phyloP scores from a whole-genome alignment of 1,140 invertebrate species.

The Goniozus legneri region DNA sequence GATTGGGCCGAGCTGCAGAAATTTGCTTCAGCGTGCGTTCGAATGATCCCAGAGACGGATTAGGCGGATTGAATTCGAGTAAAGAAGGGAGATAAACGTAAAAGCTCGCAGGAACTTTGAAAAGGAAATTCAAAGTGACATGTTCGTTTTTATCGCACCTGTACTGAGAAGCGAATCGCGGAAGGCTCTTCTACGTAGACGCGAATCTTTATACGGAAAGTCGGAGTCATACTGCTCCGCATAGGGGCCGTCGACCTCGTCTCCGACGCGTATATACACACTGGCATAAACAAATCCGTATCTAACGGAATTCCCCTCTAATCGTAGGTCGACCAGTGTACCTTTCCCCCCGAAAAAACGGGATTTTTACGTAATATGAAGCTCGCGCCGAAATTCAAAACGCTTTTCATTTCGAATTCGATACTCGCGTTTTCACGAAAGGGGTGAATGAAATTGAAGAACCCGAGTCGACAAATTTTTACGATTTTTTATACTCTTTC shows the following conservation, averaged over 20 bases:
- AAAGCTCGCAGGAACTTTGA: conserved; percentile 31
- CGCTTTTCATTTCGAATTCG: no score
- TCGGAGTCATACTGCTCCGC: conserved; percentile 41
- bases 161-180: conserved; percentile 30
- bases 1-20: neutral
- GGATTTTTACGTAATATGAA: no score
- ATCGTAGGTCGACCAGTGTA: no score
- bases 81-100: neutral
- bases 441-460: no score
- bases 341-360: no score
- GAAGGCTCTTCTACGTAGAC: conserved; percentile 22
- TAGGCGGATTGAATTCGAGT: neutral
- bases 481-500: no score
- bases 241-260: conserved; percentile 48
- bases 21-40: neutral
- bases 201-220: conserved; percentile 44
- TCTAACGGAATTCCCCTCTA: conserved; percentile 44
- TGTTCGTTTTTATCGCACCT: conserved; percentile 47
- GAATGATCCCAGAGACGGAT: neutral
- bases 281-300: conserved; percentile 40
- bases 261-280: conserved; percentile 16
- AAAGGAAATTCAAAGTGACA: conserved; percentile 52
- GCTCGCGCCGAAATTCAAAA: no score
- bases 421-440: no score
- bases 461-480: no score